Percentiles rank a stretch among this genome's conserved stretches.
Conservation (phyloP, 2,113 vertebrate genomes). For the Meriones unguiculatus region DNA sequence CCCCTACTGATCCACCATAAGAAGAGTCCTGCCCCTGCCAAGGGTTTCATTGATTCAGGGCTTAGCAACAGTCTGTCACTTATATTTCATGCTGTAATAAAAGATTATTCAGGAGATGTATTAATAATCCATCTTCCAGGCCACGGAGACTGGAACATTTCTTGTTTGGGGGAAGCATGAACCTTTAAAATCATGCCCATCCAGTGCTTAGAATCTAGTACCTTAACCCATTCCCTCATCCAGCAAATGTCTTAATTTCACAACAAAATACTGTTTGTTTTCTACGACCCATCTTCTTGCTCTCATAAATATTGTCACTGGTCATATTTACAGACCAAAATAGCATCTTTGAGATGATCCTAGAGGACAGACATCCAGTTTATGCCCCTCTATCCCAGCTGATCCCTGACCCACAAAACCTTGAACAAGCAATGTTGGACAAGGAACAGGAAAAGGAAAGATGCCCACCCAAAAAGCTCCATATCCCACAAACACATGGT, state of each 20-base stretch:
- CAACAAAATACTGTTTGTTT: not conserved
- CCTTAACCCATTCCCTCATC: slow-evolving; percentile 29
- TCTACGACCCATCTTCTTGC: not conserved
- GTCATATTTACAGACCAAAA: slow-evolving; percentile 21
- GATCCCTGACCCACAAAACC: not conserved
- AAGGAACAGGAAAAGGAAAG: not conserved
- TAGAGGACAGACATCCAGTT: not conserved
- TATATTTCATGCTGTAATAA: slow-evolving; percentile 39
- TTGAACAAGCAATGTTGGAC: not conserved
- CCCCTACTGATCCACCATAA: not conserved
- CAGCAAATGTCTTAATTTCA: slow-evolving; percentile 52
- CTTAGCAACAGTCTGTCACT: not conserved
- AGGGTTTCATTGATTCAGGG: slow-evolving; percentile 10
- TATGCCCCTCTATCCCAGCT: not conserved
- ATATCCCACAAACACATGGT: not conserved
- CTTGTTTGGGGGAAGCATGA: not conserved
- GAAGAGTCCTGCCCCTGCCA: not conserved
- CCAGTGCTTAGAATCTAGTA: slow-evolving; percentile 12
- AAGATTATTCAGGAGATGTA: not conserved
- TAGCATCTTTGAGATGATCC: not conserved
- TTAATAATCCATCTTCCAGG: not conserved
- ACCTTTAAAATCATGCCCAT: slow-evolving; percentile 6
- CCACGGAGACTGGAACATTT: not conserved
- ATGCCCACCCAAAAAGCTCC: not conserved
- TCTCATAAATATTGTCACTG: not conserved